Evolutionary conservation across 1,140 invertebrate genomes (phyloP), one percentile per base, ranked within the genome.

Genomic region (Hypothenemus hampei): DNA sequence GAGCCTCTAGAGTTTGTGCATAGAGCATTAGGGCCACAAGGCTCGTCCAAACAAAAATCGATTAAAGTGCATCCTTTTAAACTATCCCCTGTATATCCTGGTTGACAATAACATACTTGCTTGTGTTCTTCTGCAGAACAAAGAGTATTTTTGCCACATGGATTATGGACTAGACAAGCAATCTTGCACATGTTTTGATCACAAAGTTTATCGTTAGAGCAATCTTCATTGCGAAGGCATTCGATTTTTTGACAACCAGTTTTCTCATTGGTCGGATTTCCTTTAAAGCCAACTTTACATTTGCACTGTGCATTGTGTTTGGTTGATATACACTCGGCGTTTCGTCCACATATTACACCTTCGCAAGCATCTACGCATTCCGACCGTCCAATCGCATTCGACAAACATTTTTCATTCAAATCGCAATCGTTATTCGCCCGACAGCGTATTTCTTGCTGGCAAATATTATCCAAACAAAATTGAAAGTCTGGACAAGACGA

Each of bases 1-100:
- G 85, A 83, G 40, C 89, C 91, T 58, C 84, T 75, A 3, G 81
- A 80, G 67, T 93, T 95, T 57, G 83, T 80, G 70, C 94, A 97
- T 45, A 81, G 73, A 0, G 91, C 89, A 33, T 84, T 83, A 24
- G 83, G 79, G n/a, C 85, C 89, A 71, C 91, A 94, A 6, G 89
- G 89, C 47, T 80, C 78, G 57, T 80, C 78, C 10, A 77, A 75
- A 67, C 91, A 94, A 63, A 84, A 89, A 70, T 93, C 86, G 35
- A 93, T 84, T 20, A 84, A 71, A 33, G 76, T 69, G 65, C 91
- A 94, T 11, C 81, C 83, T 23, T 66, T 73, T 8, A 78, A 67
- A 2, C 88, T 80, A 73, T 91, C 81, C 8, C 89, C 89, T 7
- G 87, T 89, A 64, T 83, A 92, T 0, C 90, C 90, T 11, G 89